These are phyloP conservation scores for Eupithecia centaureata DNA, from an alignment of 2,888 invertebrate species.

Conservation along the genomic window DNA sequence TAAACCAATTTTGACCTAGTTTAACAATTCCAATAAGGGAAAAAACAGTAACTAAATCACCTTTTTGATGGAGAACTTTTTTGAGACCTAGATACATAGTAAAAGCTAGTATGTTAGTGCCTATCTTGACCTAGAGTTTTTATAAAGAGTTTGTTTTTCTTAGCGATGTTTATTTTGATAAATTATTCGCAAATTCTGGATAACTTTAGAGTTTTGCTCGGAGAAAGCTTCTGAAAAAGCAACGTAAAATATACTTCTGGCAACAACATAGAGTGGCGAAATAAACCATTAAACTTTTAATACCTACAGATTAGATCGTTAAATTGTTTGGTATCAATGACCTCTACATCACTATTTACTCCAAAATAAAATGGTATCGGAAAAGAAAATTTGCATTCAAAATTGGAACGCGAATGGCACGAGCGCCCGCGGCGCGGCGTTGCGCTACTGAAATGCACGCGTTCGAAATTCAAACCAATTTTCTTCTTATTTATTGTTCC, in stretches of 20 bases:
- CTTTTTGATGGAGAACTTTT: slow-evolving; percentile 31
- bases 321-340: slow-evolving; percentile 36
- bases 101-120: neutral
- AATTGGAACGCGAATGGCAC: slow-evolving; percentile 79
- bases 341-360: slow-evolving; percentile 23
- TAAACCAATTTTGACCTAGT: slow-evolving; percentile 26
- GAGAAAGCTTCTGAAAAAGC: neutral
- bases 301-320: neutral
- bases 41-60: slow-evolving; percentile 23
- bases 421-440: slow-evolving; percentile 74
- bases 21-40: slow-evolving; percentile 19
- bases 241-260: neutral
- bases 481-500: slow-evolving; percentile 35
- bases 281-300: neutral
- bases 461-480: slow-evolving; percentile 41
- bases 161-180: neutral
- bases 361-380: slow-evolving; percentile 55
- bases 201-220: neutral
- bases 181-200: neutral
- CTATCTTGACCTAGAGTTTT: neutral
- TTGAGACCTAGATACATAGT: slow-evolving; percentile 36
- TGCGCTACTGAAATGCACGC: slow-evolving; percentile 70
- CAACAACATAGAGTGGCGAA: neutral
- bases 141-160: neutral
- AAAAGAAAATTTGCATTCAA: slow-evolving; percentile 75